Evolutionary conservation across 2,888 invertebrate genomes (phyloP), one percentile per base, ranked within the genome.

Genomic region (Temnothorax rugatulus): DNA sequence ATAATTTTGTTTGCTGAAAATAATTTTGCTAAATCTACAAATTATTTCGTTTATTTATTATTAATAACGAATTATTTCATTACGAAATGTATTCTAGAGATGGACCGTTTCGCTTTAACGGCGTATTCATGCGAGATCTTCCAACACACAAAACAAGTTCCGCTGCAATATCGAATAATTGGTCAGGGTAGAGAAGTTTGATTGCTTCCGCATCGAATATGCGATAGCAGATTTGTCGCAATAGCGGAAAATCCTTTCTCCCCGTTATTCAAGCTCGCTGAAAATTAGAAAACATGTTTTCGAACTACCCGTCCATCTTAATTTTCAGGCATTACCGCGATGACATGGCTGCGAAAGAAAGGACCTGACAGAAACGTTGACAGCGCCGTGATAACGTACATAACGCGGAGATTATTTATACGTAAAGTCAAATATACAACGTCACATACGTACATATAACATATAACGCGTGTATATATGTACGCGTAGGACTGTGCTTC

Each of bases 391-490:
- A 34, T n/a, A 18, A 15, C 38, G 76, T 66, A 21, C 25, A 18
- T 73, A 73, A 29, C 29, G 74, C 41, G 68, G 13, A 52, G 54
- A 54, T 77, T 77, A 44, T 77, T 77, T 77, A 25, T 68, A 25
- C 68, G 15, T 77, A 44, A 41, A 77, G 54, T 41, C 50, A 41
- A 54, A 77, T 69, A 11, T 44, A 41, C 34, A 34, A 34, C 34
- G 18, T 5, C 25, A 34, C 25, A 66, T 18, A 11, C 41, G 21
- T 25, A 41, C 15, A 9, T 44, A 29, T 3, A 29, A 29, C 29
- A 29, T 29, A 29, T 18, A 15, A 34, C 18, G 11, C 44, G 7
- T 47, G 41, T 15, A 15, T 5, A 47, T 15, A 15, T 47, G 15
- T 44, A 47, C n/a, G 29, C 9, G 61, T 34, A 29, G 15, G 15